Evolutionary conservation across 2,888 invertebrate genomes (phyloP).

Genomic region (Actias luna): DNA sequence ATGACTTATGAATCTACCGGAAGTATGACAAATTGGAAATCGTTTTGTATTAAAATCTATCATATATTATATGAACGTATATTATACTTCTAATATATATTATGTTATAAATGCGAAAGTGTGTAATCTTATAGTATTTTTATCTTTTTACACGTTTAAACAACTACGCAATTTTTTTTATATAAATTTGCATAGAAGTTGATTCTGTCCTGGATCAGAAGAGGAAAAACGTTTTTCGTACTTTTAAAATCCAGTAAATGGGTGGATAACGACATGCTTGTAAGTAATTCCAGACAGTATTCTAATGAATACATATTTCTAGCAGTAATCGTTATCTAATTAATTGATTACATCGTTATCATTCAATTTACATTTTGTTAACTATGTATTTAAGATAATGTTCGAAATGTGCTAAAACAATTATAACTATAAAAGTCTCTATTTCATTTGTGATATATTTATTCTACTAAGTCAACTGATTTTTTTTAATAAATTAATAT

Average conservation of each 20-base stretch:
- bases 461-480: not conserved
- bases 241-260: not conserved
- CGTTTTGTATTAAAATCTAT: not conserved
- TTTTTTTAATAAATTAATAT: not conserved
- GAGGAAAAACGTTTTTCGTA: not conserved
- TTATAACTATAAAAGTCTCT: not conserved
- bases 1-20: not conserved
- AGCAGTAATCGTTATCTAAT: not conserved
- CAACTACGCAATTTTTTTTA: not conserved
- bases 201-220: not conserved
- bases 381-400: conserved; percentile 20
- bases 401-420: not conserved
- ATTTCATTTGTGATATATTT: not conserved
- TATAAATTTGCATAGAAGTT: not conserved
- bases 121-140: not conserved
- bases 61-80: not conserved
- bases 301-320: not conserved
- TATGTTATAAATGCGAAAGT: not conserved
- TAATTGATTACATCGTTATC: conserved; percentile 18
- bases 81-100: not conserved
- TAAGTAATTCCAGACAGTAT: not conserved
- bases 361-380: conserved; percentile 15
- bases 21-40: not conserved
- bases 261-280: not conserved
- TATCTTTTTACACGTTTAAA: not conserved